phyloP scores from a whole-genome alignment of 2,797 vertebrate species.

The Sebastes vulpes region DNA sequence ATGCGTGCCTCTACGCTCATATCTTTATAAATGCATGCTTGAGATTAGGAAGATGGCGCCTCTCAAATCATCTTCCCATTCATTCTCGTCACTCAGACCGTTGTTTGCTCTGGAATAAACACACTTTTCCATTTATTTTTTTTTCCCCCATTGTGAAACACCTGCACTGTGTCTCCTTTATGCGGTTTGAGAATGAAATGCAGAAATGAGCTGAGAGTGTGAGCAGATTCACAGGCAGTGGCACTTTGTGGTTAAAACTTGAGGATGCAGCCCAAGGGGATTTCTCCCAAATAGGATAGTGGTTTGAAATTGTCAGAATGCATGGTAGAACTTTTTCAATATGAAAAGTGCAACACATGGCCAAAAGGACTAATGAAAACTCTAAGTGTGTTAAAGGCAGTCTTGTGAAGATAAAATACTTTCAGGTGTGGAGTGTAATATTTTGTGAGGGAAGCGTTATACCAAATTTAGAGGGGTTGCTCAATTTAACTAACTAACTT shows the following conservation, averaged over 20 bases:
- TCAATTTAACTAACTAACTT: background rate
- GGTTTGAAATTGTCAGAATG: conserved; percentile 61
- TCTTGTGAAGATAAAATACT: conserved; percentile 47
- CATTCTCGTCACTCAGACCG: conserved; percentile 25
- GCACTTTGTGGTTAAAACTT: conserved; percentile 52
- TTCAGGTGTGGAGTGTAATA: conserved; percentile 21
- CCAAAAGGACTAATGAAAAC: conserved; percentile 43
- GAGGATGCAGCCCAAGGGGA: conserved; percentile 55
- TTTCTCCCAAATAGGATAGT: conserved; percentile 60
- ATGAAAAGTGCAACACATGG: conserved; percentile 34
- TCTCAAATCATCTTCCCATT: conserved; percentile 39
- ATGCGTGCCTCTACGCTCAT: conserved; percentile 51
- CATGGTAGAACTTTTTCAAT: conserved; percentile 34
- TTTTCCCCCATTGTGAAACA: conserved; percentile 25
- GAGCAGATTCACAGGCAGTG: conserved; percentile 49
- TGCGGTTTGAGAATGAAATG: conserved; percentile 36
- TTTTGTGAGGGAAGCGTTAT: background rate
- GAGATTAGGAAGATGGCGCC: conserved; percentile 61
- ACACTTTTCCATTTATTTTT: background rate
- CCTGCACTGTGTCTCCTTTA: conserved; percentile 62
- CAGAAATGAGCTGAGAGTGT: conserved; percentile 43
- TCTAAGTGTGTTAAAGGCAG: conserved; percentile 2
- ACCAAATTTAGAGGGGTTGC: background rate
- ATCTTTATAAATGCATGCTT: conserved; percentile 48
- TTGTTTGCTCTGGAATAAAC: conserved; percentile 45